Percentiles rank a stretch among this genome's conserved stretches.
Evolutionary conservation across 2,888 invertebrate genomes (phyloP).

Genomic region (Phymatocera aterrima): DNA sequence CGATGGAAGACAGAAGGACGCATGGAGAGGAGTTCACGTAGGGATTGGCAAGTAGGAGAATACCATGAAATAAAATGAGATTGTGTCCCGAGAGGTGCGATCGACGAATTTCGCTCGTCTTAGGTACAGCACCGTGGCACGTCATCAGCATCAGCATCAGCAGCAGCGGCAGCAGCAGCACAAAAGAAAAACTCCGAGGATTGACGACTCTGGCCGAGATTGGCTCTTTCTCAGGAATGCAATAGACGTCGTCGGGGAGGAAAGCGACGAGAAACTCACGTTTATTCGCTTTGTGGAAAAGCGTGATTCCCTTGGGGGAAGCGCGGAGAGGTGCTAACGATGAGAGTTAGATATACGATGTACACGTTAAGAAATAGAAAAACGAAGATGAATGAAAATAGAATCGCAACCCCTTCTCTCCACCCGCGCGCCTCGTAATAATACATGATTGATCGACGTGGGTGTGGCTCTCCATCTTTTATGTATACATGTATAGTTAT

Average conservation of each 20-base stretch:
- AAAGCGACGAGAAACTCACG: neutral
- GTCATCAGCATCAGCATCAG: too few relatives aligned
- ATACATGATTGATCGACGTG: slow-evolving; percentile 32
- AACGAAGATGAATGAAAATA: neutral
- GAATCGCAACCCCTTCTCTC: slow-evolving; percentile 14
- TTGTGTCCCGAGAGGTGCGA: neutral
- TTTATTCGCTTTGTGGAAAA: neutral
- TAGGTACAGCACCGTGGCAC: too few relatives aligned
- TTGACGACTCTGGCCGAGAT: slow-evolving; percentile 58
- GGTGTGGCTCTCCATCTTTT: slow-evolving; percentile 34
- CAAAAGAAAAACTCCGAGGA: slow-evolving; percentile 23
- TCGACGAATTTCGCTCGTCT: too few relatives aligned
- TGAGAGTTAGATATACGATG: neutral
- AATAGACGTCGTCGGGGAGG: slow-evolving; percentile 54
- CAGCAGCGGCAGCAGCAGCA: too few relatives aligned
- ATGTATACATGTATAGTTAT: too few relatives aligned
- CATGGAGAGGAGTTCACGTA: neutral
- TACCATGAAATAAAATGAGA: slow-evolving; percentile 20
- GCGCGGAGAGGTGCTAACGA: too few relatives aligned
- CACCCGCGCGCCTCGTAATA: neutral
- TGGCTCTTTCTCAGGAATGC: slow-evolving; percentile 61
- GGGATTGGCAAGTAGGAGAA: neutral
- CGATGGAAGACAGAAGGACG: neutral
- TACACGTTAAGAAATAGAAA: neutral
- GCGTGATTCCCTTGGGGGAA: neutral